These are phyloP conservation scores for Melitaea cinxia DNA, from an alignment of 1,140 invertebrate genomes.

Conservation along the genomic window DNA sequence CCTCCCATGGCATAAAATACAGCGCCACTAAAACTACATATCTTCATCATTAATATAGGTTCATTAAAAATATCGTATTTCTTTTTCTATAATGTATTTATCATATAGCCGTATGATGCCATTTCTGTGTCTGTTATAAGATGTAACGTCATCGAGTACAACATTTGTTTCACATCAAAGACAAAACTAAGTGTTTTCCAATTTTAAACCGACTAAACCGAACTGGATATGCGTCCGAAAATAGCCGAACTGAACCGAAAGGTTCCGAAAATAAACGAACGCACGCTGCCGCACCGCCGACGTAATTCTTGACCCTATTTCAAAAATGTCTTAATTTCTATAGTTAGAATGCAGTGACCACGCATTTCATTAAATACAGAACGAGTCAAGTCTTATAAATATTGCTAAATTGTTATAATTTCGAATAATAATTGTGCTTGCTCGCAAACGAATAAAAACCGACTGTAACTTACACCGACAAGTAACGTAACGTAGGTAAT, in stretches of 20 bases:
- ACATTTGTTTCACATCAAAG: slow-evolving; percentile 71
- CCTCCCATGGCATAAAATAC: too few species aligned
- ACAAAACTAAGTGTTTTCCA: slow-evolving; percentile 53
- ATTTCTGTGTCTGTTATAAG: not conserved
- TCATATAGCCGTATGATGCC: not conserved
- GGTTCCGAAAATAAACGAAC: slow-evolving; percentile 61
- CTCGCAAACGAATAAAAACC: too few species aligned
- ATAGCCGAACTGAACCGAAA: slow-evolving; percentile 57
- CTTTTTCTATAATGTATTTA: too few species aligned
- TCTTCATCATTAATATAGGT: too few species aligned
- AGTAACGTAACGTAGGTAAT: too few species aligned
- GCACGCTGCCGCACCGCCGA: slow-evolving; percentile 54
- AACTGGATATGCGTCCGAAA: slow-evolving; percentile 47
- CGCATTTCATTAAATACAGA: not conserved
- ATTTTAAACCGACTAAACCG: slow-evolving; percentile 57
- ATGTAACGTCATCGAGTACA: slow-evolving; percentile 11
- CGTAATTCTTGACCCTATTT: slow-evolving; percentile 78
- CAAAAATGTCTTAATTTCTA: slow-evolving; percentile 68
- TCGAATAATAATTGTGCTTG: too few species aligned
- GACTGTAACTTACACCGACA: too few species aligned
- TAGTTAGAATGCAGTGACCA: slow-evolving; percentile 51
- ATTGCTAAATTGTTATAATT: too few species aligned
- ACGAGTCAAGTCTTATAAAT: not conserved
- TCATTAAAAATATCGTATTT: too few species aligned
- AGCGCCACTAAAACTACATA: too few species aligned